Conservation (phyloP, 2,797 vertebrate species). For the Pygocentrus nattereri region DNA sequence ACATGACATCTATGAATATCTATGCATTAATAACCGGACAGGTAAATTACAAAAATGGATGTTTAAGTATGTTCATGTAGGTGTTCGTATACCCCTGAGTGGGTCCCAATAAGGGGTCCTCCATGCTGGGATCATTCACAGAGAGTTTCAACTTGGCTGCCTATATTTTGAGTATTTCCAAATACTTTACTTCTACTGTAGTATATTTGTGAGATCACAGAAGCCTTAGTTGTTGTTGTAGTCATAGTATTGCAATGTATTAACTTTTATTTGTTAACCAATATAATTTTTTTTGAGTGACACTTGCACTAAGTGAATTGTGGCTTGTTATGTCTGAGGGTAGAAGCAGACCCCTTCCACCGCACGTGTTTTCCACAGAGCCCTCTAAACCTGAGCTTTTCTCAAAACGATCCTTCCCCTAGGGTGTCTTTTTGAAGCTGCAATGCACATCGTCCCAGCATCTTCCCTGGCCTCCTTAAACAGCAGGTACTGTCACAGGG, state of each 20-base stretch:
- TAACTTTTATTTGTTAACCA: not conserved
- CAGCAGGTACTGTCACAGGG: slow-evolving; percentile 48
- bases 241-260: no score
- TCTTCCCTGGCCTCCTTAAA: slow-evolving; percentile 36
- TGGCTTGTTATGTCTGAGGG: slow-evolving; percentile 41
- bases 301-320: slow-evolving; percentile 29
- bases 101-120: no score
- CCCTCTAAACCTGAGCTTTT: slow-evolving; percentile 46
- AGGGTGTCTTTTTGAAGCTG: slow-evolving; percentile 42
- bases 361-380: slow-evolving; percentile 34
- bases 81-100: not conserved
- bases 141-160: not conserved
- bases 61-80: no score
- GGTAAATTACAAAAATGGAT: no score
- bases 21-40: no score
- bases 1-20: no score
- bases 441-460: slow-evolving; percentile 34
- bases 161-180: not conserved
- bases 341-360: slow-evolving; percentile 34
- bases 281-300: not conserved
- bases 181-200: no score
- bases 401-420: slow-evolving; percentile 41
- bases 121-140: not conserved
- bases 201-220: no score
- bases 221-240: no score